These are phyloP conservation scores for Urocyon cinereoargenteus DNA, from an alignment of 2,797 vertebrate genomes.

Conservation along the genomic window DNA sequence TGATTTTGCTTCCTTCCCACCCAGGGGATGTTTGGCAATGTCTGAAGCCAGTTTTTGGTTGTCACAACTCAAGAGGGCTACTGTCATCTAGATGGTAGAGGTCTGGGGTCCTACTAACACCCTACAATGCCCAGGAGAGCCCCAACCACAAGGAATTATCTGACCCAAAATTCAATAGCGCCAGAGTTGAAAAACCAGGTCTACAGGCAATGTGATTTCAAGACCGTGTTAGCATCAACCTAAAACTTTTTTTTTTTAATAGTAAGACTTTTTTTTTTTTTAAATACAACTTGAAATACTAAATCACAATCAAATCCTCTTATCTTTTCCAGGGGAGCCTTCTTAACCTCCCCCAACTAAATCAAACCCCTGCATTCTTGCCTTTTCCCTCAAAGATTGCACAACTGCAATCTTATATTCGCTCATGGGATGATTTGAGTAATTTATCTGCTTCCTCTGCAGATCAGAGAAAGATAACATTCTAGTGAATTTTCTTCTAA, in stretches of 20 bases:
- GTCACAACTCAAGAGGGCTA: neutral
- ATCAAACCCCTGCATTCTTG: neutral
- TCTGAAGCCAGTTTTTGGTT: neutral
- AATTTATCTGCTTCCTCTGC: constrained; percentile 11
- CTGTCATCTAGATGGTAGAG: neutral
- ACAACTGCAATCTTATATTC: neutral
- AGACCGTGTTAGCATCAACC: neutral
- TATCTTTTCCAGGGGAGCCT: neutral
- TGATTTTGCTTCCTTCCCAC: neutral
- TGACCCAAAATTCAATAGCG: neutral
- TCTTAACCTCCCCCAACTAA: neutral
- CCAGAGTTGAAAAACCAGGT: neutral
- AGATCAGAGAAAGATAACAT: constrained; percentile 43
- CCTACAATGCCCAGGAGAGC: neutral
- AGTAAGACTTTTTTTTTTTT: constrained; percentile 46
- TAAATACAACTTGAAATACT: constrained; percentile 1
- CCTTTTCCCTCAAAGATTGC: neutral
- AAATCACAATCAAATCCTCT: neutral
- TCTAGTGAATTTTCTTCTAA: neutral
- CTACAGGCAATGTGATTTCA: neutral
- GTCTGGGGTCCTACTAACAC: neutral
- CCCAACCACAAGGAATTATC: neutral
- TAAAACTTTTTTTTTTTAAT: neutral
- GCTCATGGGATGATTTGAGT: neutral
- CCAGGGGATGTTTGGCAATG: neutral